Percentiles rank a stretch among this genome's conserved stretches.
Conservation (phyloP, 2,113 vertebrate species). For the Sceloporus tristichus region DNA sequence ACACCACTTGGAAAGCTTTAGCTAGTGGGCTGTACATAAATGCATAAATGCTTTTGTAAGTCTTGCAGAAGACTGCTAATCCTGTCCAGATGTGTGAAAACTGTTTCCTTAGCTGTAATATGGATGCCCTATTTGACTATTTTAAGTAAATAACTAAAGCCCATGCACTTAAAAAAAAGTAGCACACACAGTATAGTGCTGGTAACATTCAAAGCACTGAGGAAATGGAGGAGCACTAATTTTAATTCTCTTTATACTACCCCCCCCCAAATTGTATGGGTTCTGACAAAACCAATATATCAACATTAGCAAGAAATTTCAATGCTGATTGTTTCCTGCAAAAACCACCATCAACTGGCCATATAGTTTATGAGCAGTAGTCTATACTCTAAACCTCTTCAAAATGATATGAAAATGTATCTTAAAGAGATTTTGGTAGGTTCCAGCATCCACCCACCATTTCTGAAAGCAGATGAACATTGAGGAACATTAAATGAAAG, state of each 20-base stretch:
- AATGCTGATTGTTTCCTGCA: accelerated
- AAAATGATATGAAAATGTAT: background rate
- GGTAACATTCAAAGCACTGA: background rate
- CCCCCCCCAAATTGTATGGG: background rate
- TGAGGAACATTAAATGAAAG: background rate
- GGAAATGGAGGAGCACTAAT: background rate
- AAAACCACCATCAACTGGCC: background rate
- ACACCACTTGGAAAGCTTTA: background rate
- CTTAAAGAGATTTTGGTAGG: background rate
- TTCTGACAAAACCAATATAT: background rate
- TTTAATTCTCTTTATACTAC: background rate
- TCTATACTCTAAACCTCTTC: background rate
- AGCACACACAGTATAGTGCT: background rate
- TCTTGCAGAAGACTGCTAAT: background rate
- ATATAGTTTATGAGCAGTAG: background rate
- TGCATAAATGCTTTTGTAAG: background rate
- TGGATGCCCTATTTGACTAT: background rate
- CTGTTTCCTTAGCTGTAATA: background rate
- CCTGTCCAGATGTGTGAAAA: background rate
- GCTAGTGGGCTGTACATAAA: background rate
- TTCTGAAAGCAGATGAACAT: background rate
- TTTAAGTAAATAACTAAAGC: constrained; percentile 16
- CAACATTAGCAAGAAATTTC: accelerated
- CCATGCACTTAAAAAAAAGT: background rate
- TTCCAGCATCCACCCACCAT: background rate